These are phyloP conservation scores for Eristalinus sepulchralis DNA, from an alignment of 2,888 invertebrate genomes.

Conservation along the genomic window DNA sequence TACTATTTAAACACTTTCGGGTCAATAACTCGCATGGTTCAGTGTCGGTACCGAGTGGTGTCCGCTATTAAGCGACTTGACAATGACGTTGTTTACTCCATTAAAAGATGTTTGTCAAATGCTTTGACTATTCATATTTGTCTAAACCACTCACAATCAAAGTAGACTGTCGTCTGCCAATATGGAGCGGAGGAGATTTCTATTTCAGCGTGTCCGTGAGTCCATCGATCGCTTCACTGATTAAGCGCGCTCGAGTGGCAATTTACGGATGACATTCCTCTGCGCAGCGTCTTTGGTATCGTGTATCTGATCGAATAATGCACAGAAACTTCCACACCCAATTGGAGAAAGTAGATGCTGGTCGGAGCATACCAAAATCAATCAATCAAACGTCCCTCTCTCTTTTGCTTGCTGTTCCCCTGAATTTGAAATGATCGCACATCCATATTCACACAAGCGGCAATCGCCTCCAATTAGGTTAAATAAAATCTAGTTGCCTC, in stretches of 20 bases:
- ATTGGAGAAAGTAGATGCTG: neutral
- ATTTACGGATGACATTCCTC: neutral
- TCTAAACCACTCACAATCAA: neutral
- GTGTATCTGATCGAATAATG: neutral
- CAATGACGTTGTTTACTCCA: neutral
- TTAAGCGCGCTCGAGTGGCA: neutral
- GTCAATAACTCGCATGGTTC: too few relatives aligned
- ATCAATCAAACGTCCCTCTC: neutral
- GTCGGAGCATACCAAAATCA: neutral
- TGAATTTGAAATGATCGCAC: neutral
- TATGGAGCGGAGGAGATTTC: neutral
- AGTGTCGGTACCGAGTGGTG: neutral
- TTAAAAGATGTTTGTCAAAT: neutral
- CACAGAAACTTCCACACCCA: neutral
- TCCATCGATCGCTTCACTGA: neutral
- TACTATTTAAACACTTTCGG: too few relatives aligned
- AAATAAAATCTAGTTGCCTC: slow-evolving; percentile 16
- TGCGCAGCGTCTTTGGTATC: neutral
- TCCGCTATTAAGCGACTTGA: neutral
- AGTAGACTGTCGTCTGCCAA: neutral
- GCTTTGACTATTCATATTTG: neutral
- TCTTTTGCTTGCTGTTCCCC: neutral
- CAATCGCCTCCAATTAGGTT: slow-evolving; percentile 13
- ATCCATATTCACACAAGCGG: neutral
- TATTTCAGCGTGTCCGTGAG: neutral